Base-by-base conservation (phyloP, 1,140 invertebrate species). In the Linepithema humile region DNA sequence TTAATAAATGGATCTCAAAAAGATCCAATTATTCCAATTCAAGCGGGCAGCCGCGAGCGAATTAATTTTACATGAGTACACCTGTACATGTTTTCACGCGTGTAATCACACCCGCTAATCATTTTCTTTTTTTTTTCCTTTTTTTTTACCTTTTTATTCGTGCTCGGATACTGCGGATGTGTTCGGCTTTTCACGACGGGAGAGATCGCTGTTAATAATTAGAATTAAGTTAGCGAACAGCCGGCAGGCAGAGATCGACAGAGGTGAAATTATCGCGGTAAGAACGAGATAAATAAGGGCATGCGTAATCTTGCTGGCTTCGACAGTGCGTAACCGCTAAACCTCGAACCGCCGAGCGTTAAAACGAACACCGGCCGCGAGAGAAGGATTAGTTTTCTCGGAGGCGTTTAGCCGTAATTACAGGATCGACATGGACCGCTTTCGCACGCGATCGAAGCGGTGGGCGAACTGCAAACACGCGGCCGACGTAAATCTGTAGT, bases 361-460 rank as follows among this genome's bases (percentile, higher is more conserved):
- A 59, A 73, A 74, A 74, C 26, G 53, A 53, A 48, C 60, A 55
- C 15, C 32, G 17, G 48, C 48, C 15, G n/a, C 4, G 62, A 69
- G 75, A 55, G 20, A 40, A 70, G 23, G 35, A 80, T 80, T 80
- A 70, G 48, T 83, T 83, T 83, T 48, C 45, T 43, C 72, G 57
- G 50, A 83, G 43, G 35, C 72, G 23, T 77, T 38, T 60, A 83
- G 55, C 12, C 57, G 12, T 83, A 77, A 78, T 83, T 83, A 83
- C 20, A 29, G 32, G 50, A 77, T 78, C 65, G 62, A 80, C 50
- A 4, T 17, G 29, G 29, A 84, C 20, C 55, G 40, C 23, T 84
- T 26, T 82, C 43, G 48, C 82, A 84, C 74, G 74, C 74, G 53
- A 83, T 83, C 57, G 12, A 9, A 7, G 10, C 38, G 48, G n/a